Percentiles rank a stretch among this genome's conserved stretches.
These are phyloP conservation scores for Melanotaenia pygmaea DNA, from an alignment of 2,797 vertebrate species.

Conservation along the genomic window DNA sequence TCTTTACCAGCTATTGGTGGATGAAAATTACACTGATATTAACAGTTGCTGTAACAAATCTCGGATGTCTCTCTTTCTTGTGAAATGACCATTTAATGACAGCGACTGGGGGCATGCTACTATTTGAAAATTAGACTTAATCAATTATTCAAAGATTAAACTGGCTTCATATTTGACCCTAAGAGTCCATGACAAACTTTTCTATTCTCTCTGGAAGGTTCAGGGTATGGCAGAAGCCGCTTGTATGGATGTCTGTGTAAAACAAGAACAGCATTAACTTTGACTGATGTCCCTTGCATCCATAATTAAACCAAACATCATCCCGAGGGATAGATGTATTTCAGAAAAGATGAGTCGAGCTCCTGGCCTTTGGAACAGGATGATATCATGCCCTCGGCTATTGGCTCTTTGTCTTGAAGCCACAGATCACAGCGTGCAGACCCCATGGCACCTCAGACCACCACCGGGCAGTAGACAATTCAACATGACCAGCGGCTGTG, in stretches of 20 bases:
- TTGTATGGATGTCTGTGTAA: constrained; percentile 58
- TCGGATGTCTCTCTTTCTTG: constrained; percentile 45
- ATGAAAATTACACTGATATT: constrained; percentile 32
- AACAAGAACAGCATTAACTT: constrained; percentile 71
- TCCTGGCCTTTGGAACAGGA: constrained; percentile 55
- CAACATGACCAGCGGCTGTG: constrained; percentile 62
- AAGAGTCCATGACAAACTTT: constrained; percentile 28
- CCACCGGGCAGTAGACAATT: constrained; percentile 70
- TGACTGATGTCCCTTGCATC: constrained; percentile 69
- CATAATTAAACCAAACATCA: constrained; percentile 76
- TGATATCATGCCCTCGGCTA: constrained; percentile 72
- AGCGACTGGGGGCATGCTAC: constrained; percentile 50
- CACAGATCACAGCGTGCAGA: constrained; percentile 63
- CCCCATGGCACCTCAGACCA: constrained; percentile 65
- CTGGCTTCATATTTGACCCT: constrained; percentile 52
- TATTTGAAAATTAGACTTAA: constrained; percentile 60
- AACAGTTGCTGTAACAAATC: constrained; percentile 43
- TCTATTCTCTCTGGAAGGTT: constrained; percentile 50
- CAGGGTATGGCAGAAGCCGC: constrained; percentile 28
- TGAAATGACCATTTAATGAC: constrained; percentile 63
- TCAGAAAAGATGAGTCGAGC: constrained; percentile 69
- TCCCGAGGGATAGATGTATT: constrained; percentile 69
- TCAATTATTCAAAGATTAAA: constrained; percentile 71
- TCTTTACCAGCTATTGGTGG: constrained; percentile 35
- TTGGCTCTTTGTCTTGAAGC: constrained; percentile 65